These are phyloP conservation scores for Phasia obesa DNA, from an alignment of 2,888 invertebrate genomes.

Conservation along the genomic window DNA sequence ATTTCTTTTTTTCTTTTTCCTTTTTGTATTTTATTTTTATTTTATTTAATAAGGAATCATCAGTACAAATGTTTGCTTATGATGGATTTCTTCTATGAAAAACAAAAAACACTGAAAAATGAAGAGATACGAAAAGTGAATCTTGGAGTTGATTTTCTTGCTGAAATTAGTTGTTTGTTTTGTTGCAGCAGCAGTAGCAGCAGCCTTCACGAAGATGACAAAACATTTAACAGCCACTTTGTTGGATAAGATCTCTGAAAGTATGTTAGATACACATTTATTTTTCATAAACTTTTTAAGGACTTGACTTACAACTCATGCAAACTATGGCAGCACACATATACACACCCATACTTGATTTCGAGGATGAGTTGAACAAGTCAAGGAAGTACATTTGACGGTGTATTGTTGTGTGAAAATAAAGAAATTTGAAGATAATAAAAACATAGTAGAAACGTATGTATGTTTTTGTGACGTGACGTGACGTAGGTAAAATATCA, in stretches of 20 bases:
- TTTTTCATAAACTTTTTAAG: not conserved
- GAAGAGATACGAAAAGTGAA: not conserved
- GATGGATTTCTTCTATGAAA: constrained; percentile 34
- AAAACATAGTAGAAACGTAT: no score
- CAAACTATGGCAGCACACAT: not conserved
- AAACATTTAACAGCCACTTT: constrained; percentile 58
- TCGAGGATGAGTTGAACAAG: constrained; percentile 1
- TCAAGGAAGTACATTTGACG: constrained; percentile 3
- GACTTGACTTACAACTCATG: not conserved
- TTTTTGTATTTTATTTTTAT: not conserved
- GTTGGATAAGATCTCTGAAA: constrained; percentile 1
- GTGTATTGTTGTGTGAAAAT: constrained; percentile 6
- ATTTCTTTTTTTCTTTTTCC: not conserved
- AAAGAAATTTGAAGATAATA: constrained; percentile 34
- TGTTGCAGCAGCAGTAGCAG: constrained; percentile 19
- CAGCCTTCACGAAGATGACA: constrained; percentile 39
- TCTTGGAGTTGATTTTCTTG: constrained; percentile 26
- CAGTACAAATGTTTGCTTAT: constrained; percentile 61
- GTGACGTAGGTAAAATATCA: no score
- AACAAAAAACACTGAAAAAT: constrained; percentile 4
- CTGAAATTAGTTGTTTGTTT: constrained; percentile 38
- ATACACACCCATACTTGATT: not conserved
- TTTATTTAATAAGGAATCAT: constrained; percentile 51
- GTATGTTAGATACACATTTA: constrained; percentile 1
- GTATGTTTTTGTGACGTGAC: no score